Evolutionary conservation across 2,113 vertebrate species (phyloP), one percentile per base, ranked within the genome.

Genomic region (Ornithorhynchus anatinus): DNA sequence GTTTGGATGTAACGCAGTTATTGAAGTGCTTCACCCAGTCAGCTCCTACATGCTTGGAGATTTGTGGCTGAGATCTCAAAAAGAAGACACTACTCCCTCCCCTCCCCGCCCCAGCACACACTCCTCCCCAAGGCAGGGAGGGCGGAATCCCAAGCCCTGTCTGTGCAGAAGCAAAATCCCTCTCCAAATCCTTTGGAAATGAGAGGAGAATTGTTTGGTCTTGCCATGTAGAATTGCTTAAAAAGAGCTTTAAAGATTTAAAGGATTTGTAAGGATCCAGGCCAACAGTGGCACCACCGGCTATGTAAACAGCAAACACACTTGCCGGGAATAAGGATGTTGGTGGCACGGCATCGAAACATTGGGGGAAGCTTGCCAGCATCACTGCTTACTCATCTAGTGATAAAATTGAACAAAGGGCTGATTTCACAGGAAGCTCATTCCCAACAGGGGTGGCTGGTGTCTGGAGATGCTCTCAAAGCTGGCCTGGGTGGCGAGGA

Each of bases 241-340:
- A 83, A 79, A 61, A 73, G 84, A 84, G 85, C 54, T 64, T n/a
- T 22, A 13, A 47, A 79, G 72, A 85, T 86, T 83, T 59, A 15
- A 73, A 20, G 77, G 82, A 29, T 83, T 81, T 65, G 7, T 27
- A 72, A 25, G 75, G 80, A 54, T 85, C 59, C 72, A 51, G 68
- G 76, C 53, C 54, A 75, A 1, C 54, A 25, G 63, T 85, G 81
- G 69, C 78, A 75, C 79, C 66, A 66, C 62, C n/a, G 65, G 43
- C 67, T 79, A 0, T 0, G n/a, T 59, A 36, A 79, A n/a, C 22
- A 63, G 62, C 63, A 23, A 59, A 42, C 4, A 22, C 44, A 60
- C 71, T 69, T 54, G 35, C 29, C 13, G 16, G 38, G 57, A 59
- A 8, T 40, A 60, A 33, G 15, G 3, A 1, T 2, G 6, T 29